Percentiles rank a stretch among this genome's conserved stretches.
Conservation (phyloP, 2,888 invertebrate genomes). For the Torymus tubicola region DNA sequence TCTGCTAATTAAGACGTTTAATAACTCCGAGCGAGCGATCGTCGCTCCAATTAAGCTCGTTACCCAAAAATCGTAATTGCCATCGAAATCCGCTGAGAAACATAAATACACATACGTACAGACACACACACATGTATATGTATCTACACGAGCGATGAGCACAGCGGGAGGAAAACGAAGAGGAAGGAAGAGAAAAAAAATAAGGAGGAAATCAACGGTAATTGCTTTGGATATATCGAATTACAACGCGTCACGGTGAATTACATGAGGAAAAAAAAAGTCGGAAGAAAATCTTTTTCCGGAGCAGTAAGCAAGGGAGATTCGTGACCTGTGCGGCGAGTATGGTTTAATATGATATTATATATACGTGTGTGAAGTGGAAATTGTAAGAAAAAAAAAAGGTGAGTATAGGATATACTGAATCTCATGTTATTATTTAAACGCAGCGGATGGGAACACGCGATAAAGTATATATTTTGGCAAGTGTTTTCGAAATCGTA, state of each 20-base stretch:
- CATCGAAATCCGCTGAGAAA: too few relatives aligned
- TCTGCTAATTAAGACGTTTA: constrained; percentile 13
- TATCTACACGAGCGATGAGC: neutral
- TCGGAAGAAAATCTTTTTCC: constrained; percentile 1
- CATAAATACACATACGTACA: too few relatives aligned
- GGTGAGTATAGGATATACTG: too few relatives aligned
- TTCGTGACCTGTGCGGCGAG: neutral
- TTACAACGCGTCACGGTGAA: neutral
- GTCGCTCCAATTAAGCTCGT: constrained; percentile 10
- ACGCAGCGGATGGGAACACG: too few relatives aligned
- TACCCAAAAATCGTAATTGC: neutral
- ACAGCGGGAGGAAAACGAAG: neutral
- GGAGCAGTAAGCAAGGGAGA: neutral
- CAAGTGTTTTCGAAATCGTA: too few relatives aligned
- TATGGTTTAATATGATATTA: too few relatives aligned
- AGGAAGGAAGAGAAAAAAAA: neutral
- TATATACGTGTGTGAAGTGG: too few relatives aligned
- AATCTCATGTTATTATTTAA: too few relatives aligned
- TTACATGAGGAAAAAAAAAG: neutral
- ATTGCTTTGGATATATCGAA: too few relatives aligned
- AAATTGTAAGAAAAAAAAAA: too few relatives aligned
- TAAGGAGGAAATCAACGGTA: neutral
- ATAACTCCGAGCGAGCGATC: constrained; percentile 2
- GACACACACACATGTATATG: too few relatives aligned
- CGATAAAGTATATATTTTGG: too few relatives aligned